phyloP scores from a whole-genome alignment of 2,888 invertebrate species.

The Tricholauxania praeusta region DNA sequence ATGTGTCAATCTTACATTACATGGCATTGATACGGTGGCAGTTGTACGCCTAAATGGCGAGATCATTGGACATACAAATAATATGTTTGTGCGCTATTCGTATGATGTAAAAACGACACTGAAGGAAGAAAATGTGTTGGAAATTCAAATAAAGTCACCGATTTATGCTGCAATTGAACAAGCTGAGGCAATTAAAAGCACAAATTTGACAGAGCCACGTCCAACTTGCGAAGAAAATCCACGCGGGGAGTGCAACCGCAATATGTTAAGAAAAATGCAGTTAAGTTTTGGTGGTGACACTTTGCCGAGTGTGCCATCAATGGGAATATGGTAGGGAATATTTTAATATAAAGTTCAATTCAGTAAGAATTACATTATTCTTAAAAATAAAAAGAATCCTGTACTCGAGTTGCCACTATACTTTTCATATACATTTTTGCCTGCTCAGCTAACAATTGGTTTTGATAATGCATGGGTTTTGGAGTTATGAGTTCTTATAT shows the following conservation, averaged over 20 bases:
- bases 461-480: too few species aligned
- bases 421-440: too few species aligned
- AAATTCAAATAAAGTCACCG: constrained; percentile 76
- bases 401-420: too few species aligned
- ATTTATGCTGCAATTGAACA: constrained; percentile 72
- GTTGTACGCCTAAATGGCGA: constrained; percentile 78
- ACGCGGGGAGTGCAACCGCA: constrained; percentile 89
- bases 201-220: constrained; percentile 67
- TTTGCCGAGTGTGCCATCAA: constrained; percentile 95
- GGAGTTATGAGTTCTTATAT: too few species aligned
- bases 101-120: constrained; percentile 74
- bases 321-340: constrained; percentile 85
- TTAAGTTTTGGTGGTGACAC: constrained; percentile 97
- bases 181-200: constrained; percentile 51
- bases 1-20: constrained; percentile 73
- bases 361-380: too few species aligned
- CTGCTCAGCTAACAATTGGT: too few species aligned
- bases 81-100: constrained; percentile 88
- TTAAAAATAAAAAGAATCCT: too few species aligned
- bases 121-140: constrained; percentile 72
- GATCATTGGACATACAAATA: constrained; percentile 75
- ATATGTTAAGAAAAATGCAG: constrained; percentile 93
- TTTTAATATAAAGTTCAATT: background rate
- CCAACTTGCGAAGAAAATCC: constrained; percentile 84
- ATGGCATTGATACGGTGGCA: constrained; percentile 90